These are phyloP conservation scores for Gymnosoma rotundatum DNA, from an alignment of 2,888 invertebrate genomes.

Conservation along the genomic window DNA sequence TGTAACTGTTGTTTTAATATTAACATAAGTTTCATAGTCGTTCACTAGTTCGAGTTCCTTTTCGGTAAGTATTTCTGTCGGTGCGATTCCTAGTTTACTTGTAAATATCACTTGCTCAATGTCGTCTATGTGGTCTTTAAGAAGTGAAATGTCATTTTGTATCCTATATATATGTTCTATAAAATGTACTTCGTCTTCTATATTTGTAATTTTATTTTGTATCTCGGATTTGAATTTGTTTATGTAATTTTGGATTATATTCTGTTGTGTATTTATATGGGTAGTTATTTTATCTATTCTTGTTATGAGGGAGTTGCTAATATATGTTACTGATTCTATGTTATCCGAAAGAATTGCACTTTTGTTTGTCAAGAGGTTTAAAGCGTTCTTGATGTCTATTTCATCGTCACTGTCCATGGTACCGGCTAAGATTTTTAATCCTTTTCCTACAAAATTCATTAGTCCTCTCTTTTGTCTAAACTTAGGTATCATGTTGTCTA, in stretches of 20 bases:
- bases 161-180: constrained; percentile 68
- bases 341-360: too few species aligned
- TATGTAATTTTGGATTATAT: constrained; percentile 63
- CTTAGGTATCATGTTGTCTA: too few species aligned
- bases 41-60: constrained; percentile 44
- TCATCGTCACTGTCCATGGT: constrained; percentile 66
- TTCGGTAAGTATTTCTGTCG: constrained; percentile 58
- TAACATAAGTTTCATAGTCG: constrained; percentile 58
- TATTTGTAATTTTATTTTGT: constrained; percentile 54
- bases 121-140: constrained; percentile 61
- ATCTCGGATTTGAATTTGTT: constrained; percentile 56
- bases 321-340: too few species aligned
- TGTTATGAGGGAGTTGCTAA: too few species aligned
- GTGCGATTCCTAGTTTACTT: constrained; percentile 57
- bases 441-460: constrained; percentile 61
- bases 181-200: constrained; percentile 69
- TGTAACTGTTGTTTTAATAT: constrained; percentile 57
- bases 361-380: too few species aligned
- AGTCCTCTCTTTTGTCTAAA: too few species aligned
- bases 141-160: constrained; percentile 58
- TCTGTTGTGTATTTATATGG: constrained; percentile 54
- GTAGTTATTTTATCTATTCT: constrained; percentile 35
- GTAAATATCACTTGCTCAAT: constrained; percentile 60
- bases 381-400: constrained; percentile 31
- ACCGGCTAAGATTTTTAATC: too few species aligned